Percentiles rank a stretch among this genome's conserved stretches.
Conservation (phyloP, 2,113 vertebrate species). For the Dicerorhinus sumatrensis region DNA sequence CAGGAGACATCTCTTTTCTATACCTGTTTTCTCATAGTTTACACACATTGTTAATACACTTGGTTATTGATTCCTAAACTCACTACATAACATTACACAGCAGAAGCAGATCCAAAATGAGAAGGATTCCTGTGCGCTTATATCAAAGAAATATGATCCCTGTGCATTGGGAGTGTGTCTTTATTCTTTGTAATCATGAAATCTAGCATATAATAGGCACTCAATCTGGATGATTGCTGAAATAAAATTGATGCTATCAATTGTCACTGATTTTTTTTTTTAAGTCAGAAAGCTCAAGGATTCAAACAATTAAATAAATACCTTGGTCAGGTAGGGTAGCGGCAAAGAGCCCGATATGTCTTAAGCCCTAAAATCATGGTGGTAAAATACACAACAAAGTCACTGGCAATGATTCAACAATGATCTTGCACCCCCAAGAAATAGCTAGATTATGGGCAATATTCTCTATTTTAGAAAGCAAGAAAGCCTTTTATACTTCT, state of each 20-base stretch:
- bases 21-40: neutral
- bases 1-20: neutral
- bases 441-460: neutral
- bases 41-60: neutral
- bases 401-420: neutral
- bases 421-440: neutral
- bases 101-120: neutral
- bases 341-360: neutral
- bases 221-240: neutral
- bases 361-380: neutral
- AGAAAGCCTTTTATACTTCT: neutral
- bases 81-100: neutral
- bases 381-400: neutral
- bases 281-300: neutral
- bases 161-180: neutral
- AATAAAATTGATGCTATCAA: neutral
- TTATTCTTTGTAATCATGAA: neutral
- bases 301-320: slow-evolving; percentile 38
- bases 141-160: neutral
- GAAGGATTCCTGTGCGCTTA: neutral
- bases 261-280: neutral
- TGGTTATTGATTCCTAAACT: neutral
- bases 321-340: neutral
- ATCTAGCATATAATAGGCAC: neutral
- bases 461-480: neutral